A percentile compares a stretch with the other conserved stretches of the same genome.
These are phyloP conservation scores for Heteractis magnifica DNA, from an alignment of 92 coral and sea anemone species.

Conservation along the genomic window DNA sequence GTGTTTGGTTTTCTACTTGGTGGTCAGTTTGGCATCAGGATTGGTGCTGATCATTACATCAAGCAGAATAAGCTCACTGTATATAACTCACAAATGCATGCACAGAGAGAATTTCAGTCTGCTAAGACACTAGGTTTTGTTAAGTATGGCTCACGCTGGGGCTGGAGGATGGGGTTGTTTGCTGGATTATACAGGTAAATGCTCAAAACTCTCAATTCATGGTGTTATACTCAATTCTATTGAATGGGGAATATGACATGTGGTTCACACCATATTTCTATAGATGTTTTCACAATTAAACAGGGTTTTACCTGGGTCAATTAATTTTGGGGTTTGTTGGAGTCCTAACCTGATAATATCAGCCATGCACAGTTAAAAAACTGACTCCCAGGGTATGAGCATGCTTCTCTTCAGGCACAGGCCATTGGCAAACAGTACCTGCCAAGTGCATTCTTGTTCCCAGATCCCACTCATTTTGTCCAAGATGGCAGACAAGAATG, in stretches of 20 bases:
- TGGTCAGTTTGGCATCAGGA: constrained; percentile 88
- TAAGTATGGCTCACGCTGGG: constrained; percentile 96
- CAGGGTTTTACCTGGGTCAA: too few relatives aligned
- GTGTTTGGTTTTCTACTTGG: constrained; percentile 88
- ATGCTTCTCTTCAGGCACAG: too few relatives aligned
- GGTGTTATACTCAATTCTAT: not conserved
- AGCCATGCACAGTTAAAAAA: too few relatives aligned
- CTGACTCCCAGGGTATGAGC: too few relatives aligned
- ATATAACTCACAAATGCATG: constrained; percentile 82
- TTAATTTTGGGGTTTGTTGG: too few relatives aligned
- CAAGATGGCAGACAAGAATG: too few relatives aligned
- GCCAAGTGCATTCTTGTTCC: too few relatives aligned
- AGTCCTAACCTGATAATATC: too few relatives aligned
- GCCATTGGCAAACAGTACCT: too few relatives aligned
- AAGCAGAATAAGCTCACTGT: constrained; percentile 82
- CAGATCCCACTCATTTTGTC: too few relatives aligned
- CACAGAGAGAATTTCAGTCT: constrained; percentile 86
- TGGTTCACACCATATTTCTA: too few relatives aligned
- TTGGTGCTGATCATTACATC: constrained; percentile 66
- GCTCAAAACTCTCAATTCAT: not conserved
- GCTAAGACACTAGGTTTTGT: constrained; percentile 75
- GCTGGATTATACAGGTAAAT: constrained; percentile 87
- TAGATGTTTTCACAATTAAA: not conserved
- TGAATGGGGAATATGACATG: not conserved
- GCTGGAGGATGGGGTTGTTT: constrained; percentile 94